Base-by-base conservation (phyloP, 2,113 vertebrate species). In the Lepus americanus region DNA sequence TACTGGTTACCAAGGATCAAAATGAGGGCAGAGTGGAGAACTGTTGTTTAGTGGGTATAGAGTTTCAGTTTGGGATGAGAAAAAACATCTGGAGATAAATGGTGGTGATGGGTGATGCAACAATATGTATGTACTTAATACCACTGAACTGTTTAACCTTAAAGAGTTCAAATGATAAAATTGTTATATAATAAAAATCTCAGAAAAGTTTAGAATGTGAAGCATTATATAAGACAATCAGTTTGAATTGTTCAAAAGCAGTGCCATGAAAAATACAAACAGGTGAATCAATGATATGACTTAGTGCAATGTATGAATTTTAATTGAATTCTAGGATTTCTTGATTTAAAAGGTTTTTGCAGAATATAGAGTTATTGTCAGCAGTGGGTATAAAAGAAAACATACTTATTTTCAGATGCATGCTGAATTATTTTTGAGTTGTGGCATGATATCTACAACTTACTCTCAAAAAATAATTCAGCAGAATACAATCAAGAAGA, bases 381-480 rank as follows among this genome's bases (percentile, higher is more conserved):
- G 13, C 53, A 63, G n/a, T 55, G 63, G 17, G 39, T 79, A 25
- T 87, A 53, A 86, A 70, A 8, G 20, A 86, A 17, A 59, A 49
- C 76, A n/a, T 79, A 53, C 25, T 77, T 20, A 85, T 8, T 70
- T 36, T 73, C 49, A 93, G 29, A 69, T 87, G 3, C 17, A 55
- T n/a, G 39, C 63, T 78, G n/a, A 86, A 53, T 11, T 78, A 61
- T 70, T 84, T 92, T 51, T 55, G 27, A 86, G 12, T 44, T 77
- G 36, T 51, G 7, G 17, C 9, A 6, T 84, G 70, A 25, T 33
- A 36, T 51, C 51, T 76, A 84, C 61, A 87, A 33, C 31, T 66
- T 55, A 59, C 12, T 88, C 92, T 83, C 53, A 66, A 80, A 33
- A 66, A 80, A 33, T 33, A 80, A 33, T 51, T 83, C 61, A 92